A percentile compares a stretch with the other conserved stretches of the same genome.
Evolutionary conservation across 2,888 invertebrate genomes (phyloP).

Genomic region (Aelia acuminata): DNA sequence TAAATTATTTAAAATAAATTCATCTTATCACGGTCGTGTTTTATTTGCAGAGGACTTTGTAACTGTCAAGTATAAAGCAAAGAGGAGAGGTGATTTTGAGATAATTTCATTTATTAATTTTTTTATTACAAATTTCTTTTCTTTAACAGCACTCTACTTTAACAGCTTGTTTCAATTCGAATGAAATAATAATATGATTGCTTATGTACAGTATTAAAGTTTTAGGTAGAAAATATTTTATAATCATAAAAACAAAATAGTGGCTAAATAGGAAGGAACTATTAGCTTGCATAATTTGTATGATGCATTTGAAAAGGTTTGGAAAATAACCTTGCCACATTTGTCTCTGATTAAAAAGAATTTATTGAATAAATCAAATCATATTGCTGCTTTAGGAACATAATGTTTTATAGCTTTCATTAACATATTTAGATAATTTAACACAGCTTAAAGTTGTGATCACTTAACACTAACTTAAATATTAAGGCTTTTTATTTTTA

Average conservation of each 20-base stretch:
- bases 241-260: background rate
- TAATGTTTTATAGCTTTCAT: background rate
- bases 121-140: background rate
- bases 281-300: background rate
- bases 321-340: background rate
- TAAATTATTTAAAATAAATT: background rate
- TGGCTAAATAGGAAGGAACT: background rate
- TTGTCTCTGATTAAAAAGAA: background rate
- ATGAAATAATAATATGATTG: background rate
- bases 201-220: background rate
- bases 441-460: background rate
- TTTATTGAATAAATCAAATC: background rate
- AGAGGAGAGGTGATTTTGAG: conserved; percentile 81
- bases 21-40: conserved; percentile 41
- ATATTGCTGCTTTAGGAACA: background rate
- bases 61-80: conserved; percentile 89
- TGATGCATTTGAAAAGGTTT: background rate
- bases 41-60: conserved; percentile 89
- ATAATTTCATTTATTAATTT: conserved; percentile 17
- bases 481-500: background rate
- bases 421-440: background rate
- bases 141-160: background rate
- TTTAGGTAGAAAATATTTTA: background rate
- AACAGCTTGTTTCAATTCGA: background rate
- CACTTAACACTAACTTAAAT: background rate